phyloP scores from a whole-genome alignment of 2,888 invertebrate species.

The Agrochola litura region DNA sequence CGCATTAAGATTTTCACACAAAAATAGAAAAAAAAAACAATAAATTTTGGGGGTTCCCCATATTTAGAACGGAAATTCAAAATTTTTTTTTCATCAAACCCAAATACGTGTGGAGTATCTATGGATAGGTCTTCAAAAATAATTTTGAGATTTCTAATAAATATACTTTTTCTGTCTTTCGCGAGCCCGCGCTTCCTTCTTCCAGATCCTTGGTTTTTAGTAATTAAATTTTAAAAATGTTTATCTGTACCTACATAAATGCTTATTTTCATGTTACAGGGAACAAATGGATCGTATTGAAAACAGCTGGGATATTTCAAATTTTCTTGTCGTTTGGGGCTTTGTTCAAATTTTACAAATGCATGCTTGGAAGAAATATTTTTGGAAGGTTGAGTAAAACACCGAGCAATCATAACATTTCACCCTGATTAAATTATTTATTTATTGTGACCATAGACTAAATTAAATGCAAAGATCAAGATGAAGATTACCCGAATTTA shows the following conservation, averaged over 20 bases:
- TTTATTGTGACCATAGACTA: neutral
- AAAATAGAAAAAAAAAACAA: no score
- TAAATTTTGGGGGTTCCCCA: no score
- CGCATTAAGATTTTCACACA: no score
- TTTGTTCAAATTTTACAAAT: slow-evolving; percentile 41
- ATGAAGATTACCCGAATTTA: neutral
- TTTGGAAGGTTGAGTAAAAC: slow-evolving; percentile 34
- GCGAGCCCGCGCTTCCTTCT: neutral
- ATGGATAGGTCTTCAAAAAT: no score
- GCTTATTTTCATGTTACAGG: slow-evolving; percentile 17
- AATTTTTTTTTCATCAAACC: no score
- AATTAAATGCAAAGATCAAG: neutral
- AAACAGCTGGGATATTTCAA: slow-evolving; percentile 31
- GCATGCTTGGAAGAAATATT: slow-evolving; percentile 30
- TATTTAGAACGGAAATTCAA: no score
- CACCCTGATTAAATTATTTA: neutral
- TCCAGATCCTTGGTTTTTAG: no score
- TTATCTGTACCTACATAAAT: neutral
- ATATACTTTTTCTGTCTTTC: no score
- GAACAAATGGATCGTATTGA: slow-evolving; percentile 9
- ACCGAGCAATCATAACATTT: neutral
- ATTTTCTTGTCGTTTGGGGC: slow-evolving; percentile 31
- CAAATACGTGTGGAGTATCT: no score
- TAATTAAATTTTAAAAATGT: neutral
- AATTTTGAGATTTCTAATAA: no score